Base-by-base conservation (phyloP, 2,888 invertebrate species). In the Drepana falcataria region DNA sequence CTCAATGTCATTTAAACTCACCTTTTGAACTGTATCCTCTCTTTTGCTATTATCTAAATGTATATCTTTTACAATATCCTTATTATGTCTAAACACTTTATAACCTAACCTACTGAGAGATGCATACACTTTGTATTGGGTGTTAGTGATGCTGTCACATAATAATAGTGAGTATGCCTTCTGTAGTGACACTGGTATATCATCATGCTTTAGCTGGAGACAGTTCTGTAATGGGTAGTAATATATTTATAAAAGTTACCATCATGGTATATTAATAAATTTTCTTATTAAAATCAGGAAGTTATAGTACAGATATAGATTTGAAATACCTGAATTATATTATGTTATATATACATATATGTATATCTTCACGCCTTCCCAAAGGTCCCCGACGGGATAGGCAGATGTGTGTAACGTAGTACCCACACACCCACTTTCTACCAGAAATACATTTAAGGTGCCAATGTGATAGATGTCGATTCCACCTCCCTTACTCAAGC, bases 91-190 rank as follows among this genome's bases (percentile, higher is more conserved):
- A 55, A 92, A 85, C 40, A 94, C 81, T 77, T 87, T 90, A 61
- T 93, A 93, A 1, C 94, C 94, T 47, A 91, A 70, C 66, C 92
- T 88, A 56, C 92, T 88, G 1, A 94, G 82, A 41, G 93, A 92
- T 47, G 93, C 87, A 73, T 92, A 94, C 0, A 93, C 93, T 79
- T 91, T 91, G 65, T 93, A 94, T 64, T 93, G 90, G 37, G 83
- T 73, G 33, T 92, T 56, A 33, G 87, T 73, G 37, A 91, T 79
- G 49, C 76, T 63, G 37, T 75, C 77, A 48, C 65, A 63, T 0
- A 92, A 68, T 49, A 94, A 72, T 59, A 94, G 73, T 35, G 90
- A 80, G 66, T 94, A 95, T 7, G 93, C 94, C 83, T 94, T 94
- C 75, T 94, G 93, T 48, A 95, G 77, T 57, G 94, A 94, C 34